phyloP scores from a whole-genome alignment of 2,888 invertebrate genomes.

The Acronicta leporina region DNA sequence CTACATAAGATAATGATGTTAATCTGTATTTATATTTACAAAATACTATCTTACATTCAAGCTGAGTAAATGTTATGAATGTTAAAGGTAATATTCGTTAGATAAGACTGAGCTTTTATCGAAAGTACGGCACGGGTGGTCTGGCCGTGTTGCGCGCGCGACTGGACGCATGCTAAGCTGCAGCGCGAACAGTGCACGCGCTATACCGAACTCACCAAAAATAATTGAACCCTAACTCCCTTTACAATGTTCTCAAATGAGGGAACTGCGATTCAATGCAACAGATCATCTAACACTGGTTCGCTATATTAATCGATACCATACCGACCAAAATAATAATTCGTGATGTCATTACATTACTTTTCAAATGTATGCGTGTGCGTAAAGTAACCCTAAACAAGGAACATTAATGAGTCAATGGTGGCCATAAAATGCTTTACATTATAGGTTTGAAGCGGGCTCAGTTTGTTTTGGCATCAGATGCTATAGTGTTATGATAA shows the following conservation, averaged over 20 bases:
- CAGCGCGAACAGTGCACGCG: conserved; percentile 61
- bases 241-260: conserved; percentile 47
- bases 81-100: conserved; percentile 63
- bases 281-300: conserved; percentile 68
- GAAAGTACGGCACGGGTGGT: conserved; percentile 76
- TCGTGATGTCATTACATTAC: conserved; percentile 74
- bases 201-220: conserved; percentile 60
- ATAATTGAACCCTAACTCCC: conserved; percentile 65
- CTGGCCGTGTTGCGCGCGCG: conserved; percentile 70
- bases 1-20: conserved; percentile 25
- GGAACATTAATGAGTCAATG: conserved; percentile 69
- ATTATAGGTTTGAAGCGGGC: conserved; percentile 58
- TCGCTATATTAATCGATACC: conserved; percentile 70
- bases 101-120: conserved; percentile 72
- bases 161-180: conserved; percentile 59
- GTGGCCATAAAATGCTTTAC: conserved; percentile 61
- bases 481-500: conserved; percentile 55
- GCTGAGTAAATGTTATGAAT: conserved; percentile 69
- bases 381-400: conserved; percentile 72
- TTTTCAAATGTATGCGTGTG: conserved; percentile 70
- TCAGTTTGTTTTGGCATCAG: conserved; percentile 61
- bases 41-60: conserved; percentile 62
- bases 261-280: conserved; percentile 64
- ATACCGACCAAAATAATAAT: conserved; percentile 72
- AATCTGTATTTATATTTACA: conserved; percentile 47